phyloP scores from a whole-genome alignment of 2,888 invertebrate genomes.

The Tinea pellionella region DNA sequence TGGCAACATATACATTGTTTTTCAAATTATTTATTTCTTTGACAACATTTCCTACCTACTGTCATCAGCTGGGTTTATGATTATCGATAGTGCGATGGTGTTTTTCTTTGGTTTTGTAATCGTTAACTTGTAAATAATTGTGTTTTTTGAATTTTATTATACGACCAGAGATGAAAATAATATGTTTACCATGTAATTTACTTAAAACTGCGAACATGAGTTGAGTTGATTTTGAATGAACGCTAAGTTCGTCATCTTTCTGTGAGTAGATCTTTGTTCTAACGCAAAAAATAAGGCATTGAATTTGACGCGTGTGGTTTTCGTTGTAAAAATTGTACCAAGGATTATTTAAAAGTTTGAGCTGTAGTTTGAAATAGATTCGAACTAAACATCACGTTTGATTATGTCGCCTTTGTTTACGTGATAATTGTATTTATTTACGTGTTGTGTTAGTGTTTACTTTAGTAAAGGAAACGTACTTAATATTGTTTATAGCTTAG shows the following conservation, averaged over 20 bases:
- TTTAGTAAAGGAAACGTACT: not conserved
- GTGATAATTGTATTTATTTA: constrained; percentile 2
- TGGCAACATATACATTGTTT: not conserved
- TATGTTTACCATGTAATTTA: not conserved
- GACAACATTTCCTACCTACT: constrained; percentile 9
- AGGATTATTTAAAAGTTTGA: constrained; percentile 16
- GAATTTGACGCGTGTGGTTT: constrained; percentile 24
- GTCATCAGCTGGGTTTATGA: constrained; percentile 20
- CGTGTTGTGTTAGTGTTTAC: not conserved
- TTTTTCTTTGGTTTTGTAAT: not conserved
- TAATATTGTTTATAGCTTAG: too few species aligned
- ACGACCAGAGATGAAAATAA: not conserved
- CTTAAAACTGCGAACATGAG: not conserved
- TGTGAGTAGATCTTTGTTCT: constrained; percentile 42
- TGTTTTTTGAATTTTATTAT: not conserved
- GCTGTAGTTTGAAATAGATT: not conserved
- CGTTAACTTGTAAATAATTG: not conserved
- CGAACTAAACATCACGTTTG: not conserved
- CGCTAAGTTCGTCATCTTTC: constrained; percentile 6
- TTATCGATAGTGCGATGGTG: constrained; percentile 8
- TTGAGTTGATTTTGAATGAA: not conserved
- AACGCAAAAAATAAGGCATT: constrained; percentile 44
- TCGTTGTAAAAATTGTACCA: constrained; percentile 17
- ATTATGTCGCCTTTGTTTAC: not conserved
- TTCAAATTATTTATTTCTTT: not conserved